Conservation (phyloP, 2,113 vertebrate species). For the Machaerirhynchus nigripectus region DNA sequence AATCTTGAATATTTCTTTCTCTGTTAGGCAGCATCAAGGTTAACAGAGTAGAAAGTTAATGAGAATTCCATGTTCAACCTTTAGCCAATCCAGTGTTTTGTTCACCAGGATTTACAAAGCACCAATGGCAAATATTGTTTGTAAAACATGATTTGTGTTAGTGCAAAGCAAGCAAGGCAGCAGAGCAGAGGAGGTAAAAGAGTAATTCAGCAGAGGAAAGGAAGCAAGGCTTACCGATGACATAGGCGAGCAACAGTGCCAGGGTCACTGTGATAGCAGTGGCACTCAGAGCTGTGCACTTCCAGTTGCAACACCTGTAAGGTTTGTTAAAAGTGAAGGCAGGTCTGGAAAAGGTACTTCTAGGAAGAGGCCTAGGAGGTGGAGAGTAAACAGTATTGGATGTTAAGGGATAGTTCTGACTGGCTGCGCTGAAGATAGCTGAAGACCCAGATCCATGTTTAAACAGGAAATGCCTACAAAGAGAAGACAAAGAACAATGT, state of each 20-base stretch:
- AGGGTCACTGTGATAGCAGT: constrained; percentile 91
- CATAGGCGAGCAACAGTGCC: constrained; percentile 90
- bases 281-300: constrained; percentile 93
- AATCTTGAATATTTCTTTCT: constrained; percentile 38
- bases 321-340: constrained; percentile 97
- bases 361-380: constrained; percentile 90
- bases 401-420: constrained; percentile 94
- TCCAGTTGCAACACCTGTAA: constrained; percentile 97
- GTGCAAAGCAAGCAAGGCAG: background rate
- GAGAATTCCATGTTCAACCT: constrained; percentile 24
- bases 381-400: constrained; percentile 96
- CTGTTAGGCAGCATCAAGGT: constrained; percentile 23
- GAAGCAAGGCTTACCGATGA: constrained; percentile 86
- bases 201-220: background rate
- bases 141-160: background rate
- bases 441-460: constrained; percentile 96
- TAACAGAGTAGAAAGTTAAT: constrained; percentile 17
- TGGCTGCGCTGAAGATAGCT: constrained; percentile 91
- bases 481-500: constrained; percentile 45
- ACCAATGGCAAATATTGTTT: background rate
- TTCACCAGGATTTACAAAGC: background rate
- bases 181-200: background rate
- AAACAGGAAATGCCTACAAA: constrained; percentile 93
- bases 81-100: background rate
- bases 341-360: constrained; percentile 92